phyloP scores from a whole-genome alignment of 2,113 vertebrate genomes.

The Ondatra zibethicus region DNA sequence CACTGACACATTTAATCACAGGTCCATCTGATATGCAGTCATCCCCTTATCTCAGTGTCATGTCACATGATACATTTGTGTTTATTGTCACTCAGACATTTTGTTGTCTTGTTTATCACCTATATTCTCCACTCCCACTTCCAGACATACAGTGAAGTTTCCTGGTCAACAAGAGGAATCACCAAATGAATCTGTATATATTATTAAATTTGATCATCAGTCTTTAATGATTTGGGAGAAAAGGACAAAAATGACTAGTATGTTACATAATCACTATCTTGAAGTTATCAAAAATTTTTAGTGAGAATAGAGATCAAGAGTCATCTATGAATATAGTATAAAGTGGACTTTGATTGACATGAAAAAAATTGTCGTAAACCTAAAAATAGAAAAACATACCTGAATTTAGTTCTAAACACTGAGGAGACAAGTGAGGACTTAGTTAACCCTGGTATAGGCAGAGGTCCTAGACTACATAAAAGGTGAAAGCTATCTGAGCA shows the following conservation, averaged over 20 bases:
- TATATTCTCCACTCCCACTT: neutral
- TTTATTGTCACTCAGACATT: neutral
- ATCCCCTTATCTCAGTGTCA: fast-evolving
- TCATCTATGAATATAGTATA: neutral
- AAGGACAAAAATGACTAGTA: neutral
- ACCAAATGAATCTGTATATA: neutral
- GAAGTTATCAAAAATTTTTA: neutral
- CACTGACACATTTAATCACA: neutral
- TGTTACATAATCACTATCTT: neutral
- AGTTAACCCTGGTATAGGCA: neutral
- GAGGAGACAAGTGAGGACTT: neutral
- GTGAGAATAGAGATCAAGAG: neutral
- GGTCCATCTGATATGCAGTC: fast-evolving
- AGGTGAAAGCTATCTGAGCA: neutral
- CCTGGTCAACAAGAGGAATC: neutral
- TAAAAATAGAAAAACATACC: neutral
- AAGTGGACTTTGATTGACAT: neutral
- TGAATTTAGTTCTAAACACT: neutral
- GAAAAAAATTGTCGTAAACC: neutral
- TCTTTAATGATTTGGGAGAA: neutral
- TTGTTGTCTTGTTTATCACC: neutral
- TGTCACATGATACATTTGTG: fast-evolving
- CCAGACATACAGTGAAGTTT: neutral
- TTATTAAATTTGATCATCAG: neutral
- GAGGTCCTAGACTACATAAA: too few species aligned